phyloP scores from a whole-genome alignment of 1,140 invertebrate species.

The Lasioglossum baleicum region DNA sequence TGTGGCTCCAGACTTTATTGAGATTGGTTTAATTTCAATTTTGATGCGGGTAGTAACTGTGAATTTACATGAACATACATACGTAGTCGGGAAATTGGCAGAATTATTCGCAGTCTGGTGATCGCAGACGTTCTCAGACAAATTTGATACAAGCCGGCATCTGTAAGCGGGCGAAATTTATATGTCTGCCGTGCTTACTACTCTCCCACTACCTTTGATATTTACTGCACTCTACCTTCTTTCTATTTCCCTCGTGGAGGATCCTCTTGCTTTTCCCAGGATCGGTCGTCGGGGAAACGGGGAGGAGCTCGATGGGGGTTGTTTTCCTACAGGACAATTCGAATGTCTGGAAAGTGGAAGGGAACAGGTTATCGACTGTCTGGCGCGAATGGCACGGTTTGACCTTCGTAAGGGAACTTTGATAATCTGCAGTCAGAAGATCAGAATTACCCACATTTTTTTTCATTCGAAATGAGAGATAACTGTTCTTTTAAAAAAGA shows the following conservation, averaged over 20 bases:
- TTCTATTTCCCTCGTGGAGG: background rate
- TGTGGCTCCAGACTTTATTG: too few species aligned
- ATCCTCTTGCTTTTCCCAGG: background rate
- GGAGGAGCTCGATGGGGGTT: slow-evolving; percentile 25
- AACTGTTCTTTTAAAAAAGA: too few species aligned
- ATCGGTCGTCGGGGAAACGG: slow-evolving; percentile 15
- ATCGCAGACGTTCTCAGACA: background rate
- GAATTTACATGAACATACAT: too few species aligned
- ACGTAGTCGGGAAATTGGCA: too few species aligned
- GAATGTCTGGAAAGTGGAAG: slow-evolving; percentile 21
- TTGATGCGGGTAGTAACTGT: too few species aligned
- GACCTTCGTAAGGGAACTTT: slow-evolving; percentile 22
- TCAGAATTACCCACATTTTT: too few species aligned
- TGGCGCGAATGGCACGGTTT: slow-evolving; percentile 9
- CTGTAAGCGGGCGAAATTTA: background rate
- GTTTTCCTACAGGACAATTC: slow-evolving; percentile 38
- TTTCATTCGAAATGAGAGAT: too few species aligned
- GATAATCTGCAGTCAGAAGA: background rate
- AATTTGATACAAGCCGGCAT: background rate
- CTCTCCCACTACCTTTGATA: background rate
- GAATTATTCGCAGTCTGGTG: background rate
- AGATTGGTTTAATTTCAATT: too few species aligned
- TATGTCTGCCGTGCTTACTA: background rate
- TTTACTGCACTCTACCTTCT: background rate
- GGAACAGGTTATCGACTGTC: slow-evolving; percentile 47